Evolutionary conservation across 2,888 invertebrate genomes (phyloP), one percentile per base, ranked within the genome.

Genomic region (Latrodectus elegans): DNA sequence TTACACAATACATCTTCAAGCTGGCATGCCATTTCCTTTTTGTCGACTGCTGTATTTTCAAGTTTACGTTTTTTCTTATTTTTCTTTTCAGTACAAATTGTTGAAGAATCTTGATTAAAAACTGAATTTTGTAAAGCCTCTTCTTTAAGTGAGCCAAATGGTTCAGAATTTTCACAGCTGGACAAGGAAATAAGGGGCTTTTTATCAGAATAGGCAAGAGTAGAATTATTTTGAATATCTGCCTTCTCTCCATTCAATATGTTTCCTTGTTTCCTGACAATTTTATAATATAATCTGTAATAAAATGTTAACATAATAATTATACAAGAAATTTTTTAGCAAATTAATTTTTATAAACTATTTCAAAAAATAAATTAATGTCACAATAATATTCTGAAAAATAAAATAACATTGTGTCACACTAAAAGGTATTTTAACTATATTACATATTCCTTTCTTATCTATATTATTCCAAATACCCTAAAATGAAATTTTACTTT

Each of bases 201-300:
- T 49, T 83, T 82, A 53, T 78, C 73, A 22, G 60, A 49, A n/a
- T 12, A n/a, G 4, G 14, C 15, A 15, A 10, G 9, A 15, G 67
- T 38, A n/a, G 70, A 73, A 15, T 15, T 10, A 8, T 11, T n/a
- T 78, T 65, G n/a, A 55, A 17, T 71, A 17, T 75, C 79, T 38
- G n/a, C 65, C 52, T 74, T 84, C 49, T 73, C 67, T 14, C 75
- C 83, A 55, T 76, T 83, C 1, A 26, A n/a, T 8, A 26, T 17
- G 53, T 53, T 17, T 10, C 60, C 60, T 12, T 88, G 74, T 51
- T 75, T 74, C 22, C 83, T 73, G 1, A 84, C 72, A 14, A 88
- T 88, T 71, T 88, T 88, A 53, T 88, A 88, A 55, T 79, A 88
- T 8, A 88, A 67, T 51, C 88, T 88, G 49, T 17, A 38, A 38